A percentile compares a stretch with the other conserved stretches of the same genome.
phyloP scores from a whole-genome alignment of 2,797 vertebrate genomes.

The Spizella passerina region DNA sequence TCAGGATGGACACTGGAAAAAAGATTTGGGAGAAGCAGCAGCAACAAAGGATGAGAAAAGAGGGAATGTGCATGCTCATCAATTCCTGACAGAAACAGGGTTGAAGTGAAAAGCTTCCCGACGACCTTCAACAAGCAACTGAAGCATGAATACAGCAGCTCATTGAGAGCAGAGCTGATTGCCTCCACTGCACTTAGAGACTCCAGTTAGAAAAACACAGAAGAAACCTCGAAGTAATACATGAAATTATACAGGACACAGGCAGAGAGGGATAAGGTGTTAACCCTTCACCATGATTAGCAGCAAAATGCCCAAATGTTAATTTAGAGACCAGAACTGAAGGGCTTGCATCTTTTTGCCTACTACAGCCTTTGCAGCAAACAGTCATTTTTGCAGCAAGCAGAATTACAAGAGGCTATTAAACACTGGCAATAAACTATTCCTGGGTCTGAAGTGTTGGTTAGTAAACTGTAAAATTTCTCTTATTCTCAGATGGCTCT shows the following conservation, averaged over 20 bases:
- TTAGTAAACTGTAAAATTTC: neutral
- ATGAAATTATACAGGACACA: neutral
- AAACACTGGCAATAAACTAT: neutral
- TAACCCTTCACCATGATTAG: neutral
- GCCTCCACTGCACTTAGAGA: neutral
- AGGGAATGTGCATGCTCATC: neutral
- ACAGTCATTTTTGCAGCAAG: neutral
- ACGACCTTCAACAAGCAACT: conserved; percentile 15
- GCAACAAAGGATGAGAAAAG: neutral
- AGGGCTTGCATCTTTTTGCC: neutral
- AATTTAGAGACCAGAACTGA: neutral
- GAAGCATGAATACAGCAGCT: conserved; percentile 45
- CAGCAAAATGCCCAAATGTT: neutral
- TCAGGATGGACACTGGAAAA: neutral
- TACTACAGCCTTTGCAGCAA: neutral
- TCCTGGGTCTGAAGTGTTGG: neutral
- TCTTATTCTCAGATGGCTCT: neutral
- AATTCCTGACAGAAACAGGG: neutral
- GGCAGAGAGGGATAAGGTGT: neutral
- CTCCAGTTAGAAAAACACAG: neutral
- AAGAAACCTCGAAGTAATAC: neutral
- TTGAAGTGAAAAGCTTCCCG: conserved; percentile 33
- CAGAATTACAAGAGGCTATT: neutral
- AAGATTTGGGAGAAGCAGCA: neutral
- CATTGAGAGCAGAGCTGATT: conserved; percentile 31